Base-by-base conservation (phyloP, 2,797 vertebrate genomes). In the Heliangelus exortis region DNA sequence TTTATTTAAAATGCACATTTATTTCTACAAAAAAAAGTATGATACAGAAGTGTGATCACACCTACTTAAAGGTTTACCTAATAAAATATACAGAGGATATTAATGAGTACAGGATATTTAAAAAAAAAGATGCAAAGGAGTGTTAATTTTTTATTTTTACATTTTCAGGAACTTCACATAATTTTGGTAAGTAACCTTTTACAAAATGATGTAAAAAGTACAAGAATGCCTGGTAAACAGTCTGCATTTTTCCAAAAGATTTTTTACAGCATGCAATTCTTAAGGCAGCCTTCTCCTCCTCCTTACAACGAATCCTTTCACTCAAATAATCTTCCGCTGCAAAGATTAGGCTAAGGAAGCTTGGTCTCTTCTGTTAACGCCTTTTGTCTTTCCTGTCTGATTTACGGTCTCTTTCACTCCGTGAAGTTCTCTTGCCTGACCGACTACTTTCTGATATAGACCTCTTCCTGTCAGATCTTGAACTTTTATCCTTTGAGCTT, bases 361-460 rank as follows among this genome's bases (percentile, higher is more conserved):
- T 96, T 97, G 97, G 97, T 93, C 97, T 98, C 98, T 98, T 98
- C 97, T 97, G 92, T 98, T 96, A 99, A 97, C 98, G 99, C 97
- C 99, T 99, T 97, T 99, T 99, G 97, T 99, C 99, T 97, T 99
- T 99, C 96, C 99, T 99, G 97, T 99, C 99, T 97, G 99, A 98
- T 98, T 99, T 99, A 97, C 98, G 99, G 95, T 99, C 99, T 98
- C 99, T 98, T 97, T 99, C 98, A 89, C 98, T 98, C 81, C 98
- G 98, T 69, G 99, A 98, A 21, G 98, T 98, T 97, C 99, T 98
- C 97, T 98, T 98, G 95, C 98, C 98, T 96, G 98, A 98, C 88
- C 98, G 98, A 98, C 97, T 98, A 97, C 98, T 98, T 94, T 98
- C 98, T 77, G 98, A 98, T 92, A 98, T 97, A 76, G 97, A 98